Percentiles rank a stretch among this genome's conserved stretches.
Evolutionary conservation across 2,888 invertebrate genomes (phyloP).

Genomic region (Cabera pusaria): DNA sequence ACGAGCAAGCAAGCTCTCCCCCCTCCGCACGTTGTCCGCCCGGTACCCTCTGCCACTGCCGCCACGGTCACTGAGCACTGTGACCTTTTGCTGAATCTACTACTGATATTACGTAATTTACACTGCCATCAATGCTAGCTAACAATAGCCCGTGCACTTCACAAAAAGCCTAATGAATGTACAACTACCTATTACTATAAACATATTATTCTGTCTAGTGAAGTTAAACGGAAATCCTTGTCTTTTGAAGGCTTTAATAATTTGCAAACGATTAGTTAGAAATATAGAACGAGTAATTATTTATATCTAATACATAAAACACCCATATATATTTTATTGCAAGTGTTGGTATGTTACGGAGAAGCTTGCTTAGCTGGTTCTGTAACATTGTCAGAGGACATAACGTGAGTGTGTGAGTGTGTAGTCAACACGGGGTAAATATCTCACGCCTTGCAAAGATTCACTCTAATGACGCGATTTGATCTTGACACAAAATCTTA

Average conservation of each 20-base stretch:
- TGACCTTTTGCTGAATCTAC: conserved; percentile 70
- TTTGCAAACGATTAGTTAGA: no score
- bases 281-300: no score
- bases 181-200: conserved; percentile 15
- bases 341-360: background rate
- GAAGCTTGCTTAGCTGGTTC: background rate
- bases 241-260: no score
- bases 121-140: conserved; percentile 34
- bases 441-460: no score
- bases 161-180: conserved; percentile 30
- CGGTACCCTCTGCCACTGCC: conserved; percentile 50
- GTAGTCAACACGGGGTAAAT: no score
- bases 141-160: conserved; percentile 26
- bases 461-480: background rate
- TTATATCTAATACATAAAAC: background rate
- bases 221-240: no score
- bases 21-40: conserved; percentile 22
- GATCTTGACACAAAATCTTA: no score
- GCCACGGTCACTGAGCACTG: conserved; percentile 76
- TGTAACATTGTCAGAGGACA: conserved; percentile 1
- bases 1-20: conserved; percentile 13
- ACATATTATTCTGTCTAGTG: conserved; percentile 3
- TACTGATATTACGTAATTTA: conserved; percentile 61
- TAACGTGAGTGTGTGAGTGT: background rate
- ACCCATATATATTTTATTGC: no score